These are phyloP conservation scores for Lithophane ornitopus DNA, from an alignment of 2,888 invertebrate genomes.

Conservation along the genomic window DNA sequence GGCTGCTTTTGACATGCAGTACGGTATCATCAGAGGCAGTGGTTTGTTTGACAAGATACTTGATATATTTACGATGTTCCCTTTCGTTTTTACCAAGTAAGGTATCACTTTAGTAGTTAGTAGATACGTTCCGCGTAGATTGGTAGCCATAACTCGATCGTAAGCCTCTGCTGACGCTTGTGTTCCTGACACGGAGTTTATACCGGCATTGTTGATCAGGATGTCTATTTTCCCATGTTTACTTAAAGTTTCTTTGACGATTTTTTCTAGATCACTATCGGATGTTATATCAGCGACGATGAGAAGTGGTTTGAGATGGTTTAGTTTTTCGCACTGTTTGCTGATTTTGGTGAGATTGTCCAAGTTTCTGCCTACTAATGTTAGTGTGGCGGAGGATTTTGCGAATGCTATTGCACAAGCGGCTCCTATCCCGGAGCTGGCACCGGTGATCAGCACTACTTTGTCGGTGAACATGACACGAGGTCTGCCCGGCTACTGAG, in stretches of 20 bases:
- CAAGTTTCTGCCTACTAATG: slow-evolving; percentile 79
- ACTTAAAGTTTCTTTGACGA: slow-evolving; percentile 76
- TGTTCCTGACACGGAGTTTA: slow-evolving; percentile 70
- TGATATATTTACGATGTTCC: slow-evolving; percentile 82
- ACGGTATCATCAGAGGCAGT: slow-evolving; percentile 75
- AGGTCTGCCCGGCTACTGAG: slow-evolving; percentile 64
- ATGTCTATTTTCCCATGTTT: slow-evolving; percentile 78
- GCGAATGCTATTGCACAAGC: slow-evolving; percentile 80
- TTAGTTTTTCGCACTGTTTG: slow-evolving; percentile 74
- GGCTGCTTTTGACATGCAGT: slow-evolving; percentile 85
- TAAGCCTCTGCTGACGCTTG: slow-evolving; percentile 73
- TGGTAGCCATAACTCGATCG: slow-evolving; percentile 79
- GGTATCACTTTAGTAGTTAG: slow-evolving; percentile 78
- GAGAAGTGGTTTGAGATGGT: slow-evolving; percentile 73
- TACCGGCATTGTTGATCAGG: slow-evolving; percentile 83
- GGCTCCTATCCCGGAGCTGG: slow-evolving; percentile 85
- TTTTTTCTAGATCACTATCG: slow-evolving; percentile 76
- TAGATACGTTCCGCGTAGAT: slow-evolving; percentile 79
- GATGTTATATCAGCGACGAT: slow-evolving; percentile 80
- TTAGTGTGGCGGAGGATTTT: slow-evolving; percentile 75
- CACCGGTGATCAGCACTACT: slow-evolving; percentile 84
- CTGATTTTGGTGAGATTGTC: slow-evolving; percentile 78
- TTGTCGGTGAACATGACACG: slow-evolving; percentile 80
- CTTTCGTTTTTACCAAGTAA: slow-evolving; percentile 76
- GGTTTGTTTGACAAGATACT: slow-evolving; percentile 78